phyloP scores from a whole-genome alignment of 2,797 vertebrate species.

The Phrynocephalus forsythii region DNA sequence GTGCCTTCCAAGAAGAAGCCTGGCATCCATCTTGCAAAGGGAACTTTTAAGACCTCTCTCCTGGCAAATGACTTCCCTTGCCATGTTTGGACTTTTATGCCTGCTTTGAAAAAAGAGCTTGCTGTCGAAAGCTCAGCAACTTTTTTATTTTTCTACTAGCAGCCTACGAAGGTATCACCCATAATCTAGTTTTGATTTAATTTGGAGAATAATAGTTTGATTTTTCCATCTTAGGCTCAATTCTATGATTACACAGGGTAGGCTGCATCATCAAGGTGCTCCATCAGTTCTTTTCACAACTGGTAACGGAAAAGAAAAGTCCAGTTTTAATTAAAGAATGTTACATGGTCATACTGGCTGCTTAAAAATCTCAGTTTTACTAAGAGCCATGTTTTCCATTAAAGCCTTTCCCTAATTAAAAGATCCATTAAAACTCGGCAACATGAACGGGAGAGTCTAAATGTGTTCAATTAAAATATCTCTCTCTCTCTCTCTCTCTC shows the following conservation, averaged over 20 bases:
- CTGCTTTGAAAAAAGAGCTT: no score
- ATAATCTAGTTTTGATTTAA: no score
- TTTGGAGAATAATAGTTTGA: not conserved
- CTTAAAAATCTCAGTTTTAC: conserved; percentile 62
- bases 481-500: conserved; percentile 72
- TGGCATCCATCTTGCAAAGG: no score
- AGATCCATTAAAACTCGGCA: conserved; percentile 74
- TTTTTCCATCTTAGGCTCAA: not conserved
- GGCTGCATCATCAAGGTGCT: conserved; percentile 18
- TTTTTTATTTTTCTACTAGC: no score
- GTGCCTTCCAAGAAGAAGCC: no score
- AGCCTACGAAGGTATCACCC: no score
- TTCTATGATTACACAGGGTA: not conserved
- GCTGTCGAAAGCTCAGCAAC: no score
- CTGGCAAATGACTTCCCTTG: no score
- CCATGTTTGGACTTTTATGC: no score
- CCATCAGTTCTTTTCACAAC: conserved; percentile 9
- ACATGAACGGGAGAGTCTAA: conserved; percentile 69
- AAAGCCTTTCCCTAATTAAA: conserved; percentile 77
- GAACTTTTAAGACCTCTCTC: no score
- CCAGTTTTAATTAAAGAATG: conserved; percentile 67
- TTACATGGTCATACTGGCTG: conserved; percentile 69
- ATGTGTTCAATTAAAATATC: conserved; percentile 65
- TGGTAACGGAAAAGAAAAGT: conserved; percentile 38
- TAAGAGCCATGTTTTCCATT: conserved; percentile 70